These are phyloP conservation scores for Euthynnus affinis DNA, from an alignment of 2,797 vertebrate species.

Conservation along the genomic window DNA sequence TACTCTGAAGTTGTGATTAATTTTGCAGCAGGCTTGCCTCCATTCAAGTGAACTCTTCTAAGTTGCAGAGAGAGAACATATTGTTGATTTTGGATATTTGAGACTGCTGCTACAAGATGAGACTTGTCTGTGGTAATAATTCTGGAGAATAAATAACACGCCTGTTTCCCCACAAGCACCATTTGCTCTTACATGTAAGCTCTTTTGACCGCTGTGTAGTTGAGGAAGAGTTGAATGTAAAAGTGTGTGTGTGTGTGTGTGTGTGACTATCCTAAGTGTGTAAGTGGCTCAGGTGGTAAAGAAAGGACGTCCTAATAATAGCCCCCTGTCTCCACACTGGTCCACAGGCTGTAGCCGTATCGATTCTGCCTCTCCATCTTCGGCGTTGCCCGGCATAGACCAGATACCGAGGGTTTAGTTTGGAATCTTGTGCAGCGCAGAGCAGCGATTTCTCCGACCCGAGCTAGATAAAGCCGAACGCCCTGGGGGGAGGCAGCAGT, in stretches of 20 bases:
- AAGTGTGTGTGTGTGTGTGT: conserved; percentile 43
- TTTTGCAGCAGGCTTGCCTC: conserved; percentile 61
- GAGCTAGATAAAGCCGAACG: conserved; percentile 64
- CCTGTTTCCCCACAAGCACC: conserved; percentile 14
- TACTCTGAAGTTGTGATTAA: conserved; percentile 64
- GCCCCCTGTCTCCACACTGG: conserved; percentile 77
- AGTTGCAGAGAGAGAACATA: conserved; percentile 32
- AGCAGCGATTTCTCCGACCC: conserved; percentile 68
- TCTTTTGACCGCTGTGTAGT: conserved; percentile 16
- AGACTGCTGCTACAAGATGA: conserved; percentile 23
- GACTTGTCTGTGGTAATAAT: conserved; percentile 39
- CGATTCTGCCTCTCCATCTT: conserved; percentile 77
- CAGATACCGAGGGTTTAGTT: conserved; percentile 62
- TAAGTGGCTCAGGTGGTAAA: conserved; percentile 83
- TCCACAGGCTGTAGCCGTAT: conserved; percentile 81
- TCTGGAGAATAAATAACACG: conserved; percentile 15
- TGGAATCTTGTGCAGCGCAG: conserved; percentile 62
- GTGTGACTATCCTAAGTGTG: conserved; percentile 71
- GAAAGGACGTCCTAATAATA: conserved; percentile 83
- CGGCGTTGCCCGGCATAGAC: conserved; percentile 66
- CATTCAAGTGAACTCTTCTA: conserved; percentile 45
- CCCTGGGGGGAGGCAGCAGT: conserved; percentile 54
- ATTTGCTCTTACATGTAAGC: conserved; percentile 19
- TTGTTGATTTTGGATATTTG: conserved; percentile 12
- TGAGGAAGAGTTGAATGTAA: conserved; percentile 22